phyloP scores from a whole-genome alignment of 2,797 vertebrate species.

The Pelochelys cantorii region DNA sequence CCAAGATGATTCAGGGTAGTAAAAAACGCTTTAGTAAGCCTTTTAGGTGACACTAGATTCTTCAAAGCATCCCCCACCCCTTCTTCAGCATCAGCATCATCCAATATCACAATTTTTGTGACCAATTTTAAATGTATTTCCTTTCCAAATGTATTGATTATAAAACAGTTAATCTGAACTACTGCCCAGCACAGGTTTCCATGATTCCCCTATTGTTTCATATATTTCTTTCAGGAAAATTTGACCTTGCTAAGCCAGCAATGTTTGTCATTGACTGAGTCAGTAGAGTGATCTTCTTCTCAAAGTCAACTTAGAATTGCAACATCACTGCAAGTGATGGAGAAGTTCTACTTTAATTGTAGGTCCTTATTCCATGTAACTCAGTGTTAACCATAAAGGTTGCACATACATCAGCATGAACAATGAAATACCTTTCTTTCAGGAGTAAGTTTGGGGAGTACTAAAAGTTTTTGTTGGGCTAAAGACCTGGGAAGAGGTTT shows the following conservation, averaged over 20 bases:
- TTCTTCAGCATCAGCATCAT: conserved; percentile 24
- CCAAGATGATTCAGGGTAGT: conserved; percentile 69
- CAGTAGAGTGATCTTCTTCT: conserved; percentile 1
- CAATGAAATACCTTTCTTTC: conserved; percentile 26
- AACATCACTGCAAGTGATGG: conserved; percentile 41
- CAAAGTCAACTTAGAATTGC: conserved; percentile 26
- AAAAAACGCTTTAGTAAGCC: conserved; percentile 58
- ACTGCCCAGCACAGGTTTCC: conserved; percentile 25
- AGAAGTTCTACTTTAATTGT: conserved; percentile 23
- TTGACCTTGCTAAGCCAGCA: conserved; percentile 37
- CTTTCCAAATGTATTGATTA: conserved; percentile 60
- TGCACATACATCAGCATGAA: conserved; percentile 15
- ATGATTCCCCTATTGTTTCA: conserved; percentile 46
- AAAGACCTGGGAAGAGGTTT: conserved; percentile 8
- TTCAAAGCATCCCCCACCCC: conserved; percentile 35
- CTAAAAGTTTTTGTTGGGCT: not conserved
- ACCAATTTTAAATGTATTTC: conserved; percentile 58
- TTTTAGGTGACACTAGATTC: conserved; percentile 57
- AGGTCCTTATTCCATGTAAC: not conserved
- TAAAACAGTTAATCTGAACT: conserved; percentile 53
- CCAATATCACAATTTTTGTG: conserved; percentile 38
- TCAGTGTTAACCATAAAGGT: not conserved
- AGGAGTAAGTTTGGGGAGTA: not conserved
- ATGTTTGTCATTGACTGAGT: conserved; percentile 14
- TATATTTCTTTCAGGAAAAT: conserved; percentile 55